Evolutionary conservation across 92 coral and sea anemone species (phyloP).

Genomic region (Actinernus sp.): DNA sequence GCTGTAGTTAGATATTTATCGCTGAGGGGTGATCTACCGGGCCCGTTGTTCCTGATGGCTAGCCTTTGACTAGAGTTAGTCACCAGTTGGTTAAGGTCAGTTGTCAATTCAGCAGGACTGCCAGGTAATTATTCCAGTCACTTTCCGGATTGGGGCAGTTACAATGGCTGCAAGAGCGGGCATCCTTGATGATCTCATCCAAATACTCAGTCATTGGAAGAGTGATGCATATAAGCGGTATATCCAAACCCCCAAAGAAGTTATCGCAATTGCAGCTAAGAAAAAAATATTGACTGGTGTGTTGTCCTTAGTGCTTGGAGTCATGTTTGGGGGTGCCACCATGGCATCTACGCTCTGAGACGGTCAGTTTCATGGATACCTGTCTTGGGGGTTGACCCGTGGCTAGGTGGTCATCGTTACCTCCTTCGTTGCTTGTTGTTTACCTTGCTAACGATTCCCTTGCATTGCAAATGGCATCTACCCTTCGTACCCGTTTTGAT

Average conservation of each 20-base stretch:
- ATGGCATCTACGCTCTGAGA: no score
- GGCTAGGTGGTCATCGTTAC: no score
- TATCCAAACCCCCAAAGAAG: conserved; percentile 25
- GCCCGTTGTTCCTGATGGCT: conserved; percentile 33
- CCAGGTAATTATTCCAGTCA: conserved; percentile 46
- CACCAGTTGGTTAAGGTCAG: neutral
- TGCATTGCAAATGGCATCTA: no score
- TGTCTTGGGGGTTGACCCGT: no score
- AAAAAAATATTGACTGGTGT: no score
- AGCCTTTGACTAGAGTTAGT: neutral
- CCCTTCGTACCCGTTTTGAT: no score
- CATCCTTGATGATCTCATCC: conserved; percentile 23
- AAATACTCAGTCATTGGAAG: conserved; percentile 39
- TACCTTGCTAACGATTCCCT: no score
- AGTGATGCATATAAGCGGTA: conserved; percentile 30
- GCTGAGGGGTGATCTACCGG: conserved; percentile 11
- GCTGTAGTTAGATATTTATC: conserved; percentile 10
- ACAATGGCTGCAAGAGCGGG: neutral
- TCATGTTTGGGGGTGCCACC: no score
- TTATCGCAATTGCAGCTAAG: no score
- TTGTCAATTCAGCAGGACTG: conserved; percentile 9
- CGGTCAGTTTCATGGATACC: no score
- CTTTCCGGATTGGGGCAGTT: conserved; percentile 29
- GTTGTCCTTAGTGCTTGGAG: no score
- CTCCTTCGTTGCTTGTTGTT: no score